Evolutionary conservation across 2,888 invertebrate species (phyloP), one percentile per base, ranked within the genome.

Genomic region (Chalcosyrphus nemorum): DNA sequence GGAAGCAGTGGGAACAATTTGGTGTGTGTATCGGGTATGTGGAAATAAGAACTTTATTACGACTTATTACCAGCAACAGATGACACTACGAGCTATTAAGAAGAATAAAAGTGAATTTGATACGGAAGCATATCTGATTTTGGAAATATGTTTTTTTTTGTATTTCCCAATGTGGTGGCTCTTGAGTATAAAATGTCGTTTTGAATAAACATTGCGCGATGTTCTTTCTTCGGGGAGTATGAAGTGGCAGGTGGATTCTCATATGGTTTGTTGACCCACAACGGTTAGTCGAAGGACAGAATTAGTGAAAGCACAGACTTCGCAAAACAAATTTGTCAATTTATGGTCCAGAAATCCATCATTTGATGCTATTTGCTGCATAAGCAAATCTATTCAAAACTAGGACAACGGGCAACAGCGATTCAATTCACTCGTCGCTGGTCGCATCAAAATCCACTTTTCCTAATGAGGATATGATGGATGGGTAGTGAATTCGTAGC

Each of bases 381-480:
- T 15, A 41, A 21, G 17, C 59, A 41, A 59, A 43, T 41, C 59
- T 41, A 41, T 43, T 15, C 9, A 41, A 41, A 41, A 41, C 2
- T 17, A 5, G 59, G 15, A 59, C 35, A 63, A 17, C n/a, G n/a
- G n/a, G n/a, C 27, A 38, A 63, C 45, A 63, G 15, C n/a, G 17
- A 72, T 72, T 61, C 54, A 41, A 72, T 61, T 61, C 61, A 63
- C 27, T 61, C 47, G 29, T 6, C 13, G 27, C 15, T 54, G 52
- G 35, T 71, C 72, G 38, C 57, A 68, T 81, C 71, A 77, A 77
- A 75, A 61, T 77, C 72, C 77, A 77, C 81, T 82, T 74, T 86
- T 43, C 77, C 65, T 86, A 86, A 86, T 86, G 82, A 78, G 70
- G 54, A 70, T 66, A 59, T 77, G 78, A 61, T 78, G 70, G 75